These are phyloP conservation scores for Calliphora vicina DNA, from an alignment of 1,140 invertebrate genomes.

Conservation along the genomic window DNA sequence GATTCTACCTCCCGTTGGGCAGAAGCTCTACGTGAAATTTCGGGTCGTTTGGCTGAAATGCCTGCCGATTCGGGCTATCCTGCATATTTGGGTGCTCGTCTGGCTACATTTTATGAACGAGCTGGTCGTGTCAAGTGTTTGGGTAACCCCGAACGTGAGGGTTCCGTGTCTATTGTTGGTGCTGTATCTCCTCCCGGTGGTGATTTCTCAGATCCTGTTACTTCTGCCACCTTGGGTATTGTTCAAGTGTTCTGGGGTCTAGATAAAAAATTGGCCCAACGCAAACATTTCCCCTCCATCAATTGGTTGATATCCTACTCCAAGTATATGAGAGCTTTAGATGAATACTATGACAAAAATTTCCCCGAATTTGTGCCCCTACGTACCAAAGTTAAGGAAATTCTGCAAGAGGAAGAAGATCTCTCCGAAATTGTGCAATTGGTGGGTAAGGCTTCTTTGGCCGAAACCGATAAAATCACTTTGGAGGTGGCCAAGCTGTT, in stretches of 20 bases:
- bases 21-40: constrained; percentile 99
- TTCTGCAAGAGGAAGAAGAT: constrained; percentile 99
- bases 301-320: constrained; percentile 99
- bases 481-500: constrained; percentile 97
- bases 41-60: constrained; percentile 99
- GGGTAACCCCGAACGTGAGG: constrained; percentile 96
- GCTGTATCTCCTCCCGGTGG: constrained; percentile 99
- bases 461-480: constrained; percentile 99
- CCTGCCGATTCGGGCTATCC: constrained; percentile 99
- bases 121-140: constrained; percentile 97
- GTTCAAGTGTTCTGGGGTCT: constrained; percentile 99
- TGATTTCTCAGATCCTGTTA: constrained; percentile 99
- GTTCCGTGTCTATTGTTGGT: constrained; percentile 98
- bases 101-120: constrained; percentile 99
- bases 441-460: constrained; percentile 99
- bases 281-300: constrained; percentile 99
- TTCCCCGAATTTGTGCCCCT: constrained; percentile 95
- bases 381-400: constrained; percentile 93
- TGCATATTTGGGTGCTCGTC: constrained; percentile 95
- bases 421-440: constrained; percentile 99
- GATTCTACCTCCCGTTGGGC: constrained; percentile 99
- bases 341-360: constrained; percentile 99
- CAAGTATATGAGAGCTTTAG: constrained; percentile 97
- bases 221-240: constrained; percentile 97
- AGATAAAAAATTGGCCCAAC: constrained; percentile 98